Conservation (phyloP, 2,888 invertebrate species). For the Lissocephala sabroskyi region DNA sequence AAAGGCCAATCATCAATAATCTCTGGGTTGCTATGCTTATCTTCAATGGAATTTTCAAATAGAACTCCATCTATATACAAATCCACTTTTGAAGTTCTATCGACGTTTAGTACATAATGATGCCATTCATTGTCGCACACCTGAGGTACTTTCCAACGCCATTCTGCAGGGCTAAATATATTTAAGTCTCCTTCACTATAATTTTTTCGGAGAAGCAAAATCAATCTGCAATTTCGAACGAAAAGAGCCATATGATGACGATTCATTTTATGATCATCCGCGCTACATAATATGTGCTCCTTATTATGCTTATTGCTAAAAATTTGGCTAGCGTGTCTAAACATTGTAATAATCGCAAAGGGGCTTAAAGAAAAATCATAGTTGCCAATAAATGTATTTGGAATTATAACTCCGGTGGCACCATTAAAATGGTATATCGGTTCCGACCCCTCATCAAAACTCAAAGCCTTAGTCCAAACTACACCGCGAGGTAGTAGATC, state of each 20-base stretch:
- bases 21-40: slow-evolving; percentile 87
- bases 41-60: slow-evolving; percentile 71
- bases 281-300: slow-evolving; percentile 96
- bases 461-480: slow-evolving; percentile 87
- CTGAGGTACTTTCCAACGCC: slow-evolving; percentile 97
- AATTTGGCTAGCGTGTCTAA: slow-evolving; percentile 88
- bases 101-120: slow-evolving; percentile 95
- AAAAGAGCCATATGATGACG: slow-evolving; percentile 98
- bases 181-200: slow-evolving; percentile 93
- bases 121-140: slow-evolving; percentile 99
- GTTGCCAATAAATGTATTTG: slow-evolving; percentile 82
- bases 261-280: slow-evolving; percentile 99
- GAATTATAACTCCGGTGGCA: slow-evolving; percentile 89
- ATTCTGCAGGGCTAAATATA: slow-evolving; percentile 97
- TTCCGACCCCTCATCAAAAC: slow-evolving; percentile 89
- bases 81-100: slow-evolving; percentile 84
- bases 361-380: slow-evolving; percentile 78
- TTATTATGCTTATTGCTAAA: slow-evolving; percentile 89
- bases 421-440: slow-evolving; percentile 98
- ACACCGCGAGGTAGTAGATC: slow-evolving; percentile 74
- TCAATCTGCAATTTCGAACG: slow-evolving; percentile 96
- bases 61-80: slow-evolving; percentile 88
- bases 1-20: slow-evolving; percentile 99
- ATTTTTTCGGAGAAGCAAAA: slow-evolving; percentile 91
- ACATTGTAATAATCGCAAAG: slow-evolving; percentile 95